phyloP scores from a whole-genome alignment of 2,888 invertebrate genomes.

The Podabrus alpinus region DNA sequence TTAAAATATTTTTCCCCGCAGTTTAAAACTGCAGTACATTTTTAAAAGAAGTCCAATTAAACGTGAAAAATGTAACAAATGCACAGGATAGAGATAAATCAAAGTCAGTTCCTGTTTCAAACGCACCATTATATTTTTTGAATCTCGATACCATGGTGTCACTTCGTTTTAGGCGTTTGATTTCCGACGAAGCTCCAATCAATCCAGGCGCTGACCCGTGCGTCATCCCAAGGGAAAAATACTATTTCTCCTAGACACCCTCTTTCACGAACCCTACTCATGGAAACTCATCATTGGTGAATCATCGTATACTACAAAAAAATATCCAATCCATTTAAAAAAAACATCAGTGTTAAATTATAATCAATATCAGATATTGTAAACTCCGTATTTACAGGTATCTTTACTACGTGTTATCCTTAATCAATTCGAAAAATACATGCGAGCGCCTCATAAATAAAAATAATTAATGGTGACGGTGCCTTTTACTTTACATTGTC shows the following conservation, averaged over 20 bases:
- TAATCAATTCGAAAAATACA: constrained; percentile 44
- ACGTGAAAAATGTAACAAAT: constrained; percentile 1
- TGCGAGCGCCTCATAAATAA: constrained; percentile 35
- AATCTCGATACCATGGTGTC: constrained; percentile 23
- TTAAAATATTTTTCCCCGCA: not conserved
- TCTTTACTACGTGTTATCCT: constrained; percentile 46
- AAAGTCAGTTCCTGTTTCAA: constrained; percentile 8
- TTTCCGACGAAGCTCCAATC: constrained; percentile 41
- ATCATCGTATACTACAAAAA: constrained; percentile 11
- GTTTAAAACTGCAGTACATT: not conserved
- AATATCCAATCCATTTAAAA: not conserved
- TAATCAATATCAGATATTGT: constrained; percentile 50
- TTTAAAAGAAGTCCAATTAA: not conserved
- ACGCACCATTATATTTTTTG: constrained; percentile 13
- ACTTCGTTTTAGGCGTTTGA: constrained; percentile 34
- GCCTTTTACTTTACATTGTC: constrained; percentile 9
- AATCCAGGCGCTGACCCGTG: constrained; percentile 43
- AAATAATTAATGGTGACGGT: constrained; percentile 22
- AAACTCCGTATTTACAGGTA: constrained; percentile 51
- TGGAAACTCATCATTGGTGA: constrained; percentile 28
- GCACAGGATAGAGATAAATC: not conserved
- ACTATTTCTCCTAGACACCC: constrained; percentile 26
- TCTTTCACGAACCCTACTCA: constrained; percentile 14
- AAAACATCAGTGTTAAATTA: constrained; percentile 42
- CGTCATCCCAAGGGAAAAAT: constrained; percentile 36